Percentiles rank a stretch among this genome's conserved stretches.
Evolutionary conservation across 2,797 vertebrate species (phyloP).

Genomic region (Gambelia wislizenii): DNA sequence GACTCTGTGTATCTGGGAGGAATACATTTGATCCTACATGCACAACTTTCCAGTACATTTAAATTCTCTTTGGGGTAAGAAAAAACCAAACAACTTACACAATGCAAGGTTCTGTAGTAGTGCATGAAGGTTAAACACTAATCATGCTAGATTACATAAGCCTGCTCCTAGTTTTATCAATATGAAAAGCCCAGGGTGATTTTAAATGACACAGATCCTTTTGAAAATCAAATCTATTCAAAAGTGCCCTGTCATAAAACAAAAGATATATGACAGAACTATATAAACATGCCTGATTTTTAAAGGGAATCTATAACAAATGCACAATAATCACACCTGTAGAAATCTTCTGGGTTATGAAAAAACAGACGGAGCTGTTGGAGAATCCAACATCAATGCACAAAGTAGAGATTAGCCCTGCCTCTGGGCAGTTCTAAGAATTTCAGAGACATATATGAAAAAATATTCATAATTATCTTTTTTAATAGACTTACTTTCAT

Average conservation of each 20-base stretch:
- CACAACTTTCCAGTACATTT: too few species aligned
- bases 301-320: not conserved
- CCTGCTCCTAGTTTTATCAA: not conserved
- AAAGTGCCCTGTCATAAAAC: not conserved
- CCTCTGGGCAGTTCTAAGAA: constrained; percentile 8
- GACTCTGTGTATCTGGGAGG: too few species aligned
- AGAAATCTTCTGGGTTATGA: not conserved
- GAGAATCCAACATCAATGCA: constrained; percentile 6
- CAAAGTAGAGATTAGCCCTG: not conserved
- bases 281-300: not conserved
- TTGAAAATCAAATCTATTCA: not conserved
- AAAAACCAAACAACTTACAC: too few species aligned
- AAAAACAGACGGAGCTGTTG: not conserved
- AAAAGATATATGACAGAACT: not conserved
- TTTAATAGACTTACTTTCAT: constrained; percentile 25
- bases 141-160: not conserved
- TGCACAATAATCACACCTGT: not conserved
- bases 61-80: too few species aligned
- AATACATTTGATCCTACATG: too few species aligned
- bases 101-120: too few species aligned
- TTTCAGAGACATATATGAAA: not conserved
- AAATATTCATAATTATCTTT: constrained; percentile 36
- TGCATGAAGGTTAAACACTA: too few species aligned
- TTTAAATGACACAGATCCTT: not conserved
- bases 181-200: not conserved